Conservation (phyloP, 2,797 vertebrate species). For the Poeciliopsis paucimaculata region DNA sequence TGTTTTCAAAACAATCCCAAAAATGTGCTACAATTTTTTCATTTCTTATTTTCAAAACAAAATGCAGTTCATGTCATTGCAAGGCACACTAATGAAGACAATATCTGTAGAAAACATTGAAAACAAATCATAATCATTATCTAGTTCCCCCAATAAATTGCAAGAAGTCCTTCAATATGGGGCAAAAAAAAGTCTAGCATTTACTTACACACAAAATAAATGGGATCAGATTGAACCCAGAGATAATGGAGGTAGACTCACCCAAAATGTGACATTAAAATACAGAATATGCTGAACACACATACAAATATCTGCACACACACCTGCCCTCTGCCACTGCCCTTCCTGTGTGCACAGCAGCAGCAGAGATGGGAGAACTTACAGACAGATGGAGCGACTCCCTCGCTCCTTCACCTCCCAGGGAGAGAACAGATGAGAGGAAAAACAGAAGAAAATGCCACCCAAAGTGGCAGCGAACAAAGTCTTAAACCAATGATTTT, state of each 20-base stretch:
- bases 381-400: constrained; percentile 79
- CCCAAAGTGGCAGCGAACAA: constrained; percentile 6
- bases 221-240: not conserved
- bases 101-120: not conserved
- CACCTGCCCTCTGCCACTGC: constrained; percentile 64
- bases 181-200: not conserved
- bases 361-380: constrained; percentile 62
- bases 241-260: not conserved
- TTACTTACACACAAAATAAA: not conserved
- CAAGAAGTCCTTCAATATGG: not conserved
- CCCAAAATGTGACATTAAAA: not conserved
- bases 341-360: constrained; percentile 81
- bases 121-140: not conserved
- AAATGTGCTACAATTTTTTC: not conserved
- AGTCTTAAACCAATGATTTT: constrained; percentile 11
- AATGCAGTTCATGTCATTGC: not conserved
- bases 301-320: constrained; percentile 34
- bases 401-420: constrained; percentile 71
- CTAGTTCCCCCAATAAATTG: not conserved
- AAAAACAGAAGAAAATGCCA: constrained; percentile 41
- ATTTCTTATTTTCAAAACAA: not conserved
- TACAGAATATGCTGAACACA: not conserved
- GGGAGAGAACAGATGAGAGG: constrained; percentile 77
- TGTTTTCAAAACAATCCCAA: not conserved
- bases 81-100: not conserved